These are phyloP conservation scores for Oligia strigilis DNA, from an alignment of 2,888 invertebrate species.

Conservation along the genomic window DNA sequence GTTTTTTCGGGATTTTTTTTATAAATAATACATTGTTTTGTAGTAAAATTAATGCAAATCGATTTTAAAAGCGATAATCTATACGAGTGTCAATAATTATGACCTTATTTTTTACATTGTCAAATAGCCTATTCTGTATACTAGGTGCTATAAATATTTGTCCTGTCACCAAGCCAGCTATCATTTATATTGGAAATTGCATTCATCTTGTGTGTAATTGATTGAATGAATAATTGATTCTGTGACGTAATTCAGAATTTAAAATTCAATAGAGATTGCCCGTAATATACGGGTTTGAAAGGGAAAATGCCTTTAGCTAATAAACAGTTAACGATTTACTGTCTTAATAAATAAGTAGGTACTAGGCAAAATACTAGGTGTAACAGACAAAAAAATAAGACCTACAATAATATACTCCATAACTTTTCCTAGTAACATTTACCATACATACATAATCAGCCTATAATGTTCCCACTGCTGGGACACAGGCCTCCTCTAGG, in stretches of 20 bases:
- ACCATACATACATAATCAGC: too few species aligned
- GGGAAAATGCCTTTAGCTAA: constrained; percentile 2
- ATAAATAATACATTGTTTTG: too few species aligned
- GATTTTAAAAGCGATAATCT: too few species aligned
- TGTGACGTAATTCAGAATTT: background rate
- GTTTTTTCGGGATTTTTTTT: too few species aligned
- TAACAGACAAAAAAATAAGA: background rate
- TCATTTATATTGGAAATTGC: constrained; percentile 20
- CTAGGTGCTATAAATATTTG: background rate
- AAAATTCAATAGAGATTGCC: constrained; percentile 9
- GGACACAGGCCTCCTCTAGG: too few species aligned
- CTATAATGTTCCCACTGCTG: too few species aligned
- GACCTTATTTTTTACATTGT: too few species aligned
- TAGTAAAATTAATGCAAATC: too few species aligned
- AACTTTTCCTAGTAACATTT: background rate
- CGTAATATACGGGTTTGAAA: constrained; percentile 7
- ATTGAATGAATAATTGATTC: constrained; percentile 18
- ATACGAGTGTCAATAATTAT: too few species aligned
- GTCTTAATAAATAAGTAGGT: background rate
- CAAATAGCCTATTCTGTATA: background rate
- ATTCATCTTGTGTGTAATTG: constrained; percentile 15
- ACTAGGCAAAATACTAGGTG: background rate
- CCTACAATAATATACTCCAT: background rate
- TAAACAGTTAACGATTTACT: background rate
- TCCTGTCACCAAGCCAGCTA: background rate